Percentiles rank a stretch among this genome's conserved stretches.
These are phyloP conservation scores for Caerostris extrusa DNA, from an alignment of 1,140 invertebrate species.

Conservation along the genomic window DNA sequence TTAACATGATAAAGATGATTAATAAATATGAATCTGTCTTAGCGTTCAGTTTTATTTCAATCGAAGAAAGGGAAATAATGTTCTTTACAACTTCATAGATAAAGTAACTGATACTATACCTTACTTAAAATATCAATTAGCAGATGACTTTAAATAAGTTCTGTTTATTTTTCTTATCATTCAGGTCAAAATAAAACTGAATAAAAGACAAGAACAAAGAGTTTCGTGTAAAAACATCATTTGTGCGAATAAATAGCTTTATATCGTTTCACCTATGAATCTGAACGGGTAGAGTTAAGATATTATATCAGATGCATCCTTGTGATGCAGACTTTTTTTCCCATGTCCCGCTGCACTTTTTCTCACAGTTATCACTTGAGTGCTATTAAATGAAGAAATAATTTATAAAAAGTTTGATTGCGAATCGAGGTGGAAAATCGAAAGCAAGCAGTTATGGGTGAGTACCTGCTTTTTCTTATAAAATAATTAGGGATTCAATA, in stretches of 20 bases:
- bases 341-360: background rate
- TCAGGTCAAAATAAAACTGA: no score
- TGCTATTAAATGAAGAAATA: background rate
- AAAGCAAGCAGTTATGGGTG: slow-evolving; percentile 18
- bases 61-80: no score
- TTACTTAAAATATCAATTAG: no score
- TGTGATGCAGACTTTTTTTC: background rate
- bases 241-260: background rate
- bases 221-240: background rate
- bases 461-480: background rate
- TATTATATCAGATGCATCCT: background rate
- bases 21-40: no score
- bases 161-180: no score
- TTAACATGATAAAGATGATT: no score
- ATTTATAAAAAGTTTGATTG: slow-evolving; percentile 23
- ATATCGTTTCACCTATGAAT: background rate
- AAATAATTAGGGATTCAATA: background rate
- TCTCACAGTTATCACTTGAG: background rate
- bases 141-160: no score
- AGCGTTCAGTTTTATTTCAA: no score
- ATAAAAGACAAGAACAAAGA: background rate
- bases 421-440: background rate
- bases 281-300: background rate
- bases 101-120: no score
- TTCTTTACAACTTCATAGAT: no score